Evolutionary conservation across 2,797 vertebrate species (phyloP), one percentile per base, ranked within the genome.

Genomic region (Darevskia nairensis): DNA sequence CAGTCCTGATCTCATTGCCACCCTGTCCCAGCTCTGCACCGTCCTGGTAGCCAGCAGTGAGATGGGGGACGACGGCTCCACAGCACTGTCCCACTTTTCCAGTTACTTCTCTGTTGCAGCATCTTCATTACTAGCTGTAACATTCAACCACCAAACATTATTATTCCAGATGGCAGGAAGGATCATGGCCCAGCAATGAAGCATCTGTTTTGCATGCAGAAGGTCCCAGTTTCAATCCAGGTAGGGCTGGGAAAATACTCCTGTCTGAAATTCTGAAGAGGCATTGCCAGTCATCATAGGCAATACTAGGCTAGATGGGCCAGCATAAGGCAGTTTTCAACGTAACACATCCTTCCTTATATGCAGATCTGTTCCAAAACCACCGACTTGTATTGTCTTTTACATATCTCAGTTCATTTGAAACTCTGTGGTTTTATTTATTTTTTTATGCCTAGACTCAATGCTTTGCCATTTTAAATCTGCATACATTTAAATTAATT

Each of bases 401-500:
- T 66, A 88, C 87, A 8, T 29, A 72, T 68, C n/a, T 2, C 3
- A 0, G 25, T 82, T 35, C 39, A 87, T 87, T 50, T 32, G 0
- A 0, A 59, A 77, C n/a, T 88, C 90, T 91, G 50, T 88, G 82
- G 80, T 66, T 6, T 75, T 46, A 86, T 87, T 87, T 88, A 84
- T 88, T 84, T 80, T 80, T 80, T 80, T 80, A 64, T 39, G 69
- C 78, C 85, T n/a, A 25, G 59, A 75, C 87, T 84, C 83, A 85
- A 39, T 27, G 68, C 82, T 17, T 55, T 64, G 82, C 82, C 35
- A 68, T 85, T 89, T 85, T 35, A 81, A 85, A 89, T 89, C 88
- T 89, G 88, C 83, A 89, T 89, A 76, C 83, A 89, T 85, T 89
- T 89, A 81, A 85, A 89, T 89, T 85, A 85, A 85, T 89, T 89